These are phyloP conservation scores for Nebria salina DNA, from an alignment of 2,888 invertebrate species.

Conservation along the genomic window DNA sequence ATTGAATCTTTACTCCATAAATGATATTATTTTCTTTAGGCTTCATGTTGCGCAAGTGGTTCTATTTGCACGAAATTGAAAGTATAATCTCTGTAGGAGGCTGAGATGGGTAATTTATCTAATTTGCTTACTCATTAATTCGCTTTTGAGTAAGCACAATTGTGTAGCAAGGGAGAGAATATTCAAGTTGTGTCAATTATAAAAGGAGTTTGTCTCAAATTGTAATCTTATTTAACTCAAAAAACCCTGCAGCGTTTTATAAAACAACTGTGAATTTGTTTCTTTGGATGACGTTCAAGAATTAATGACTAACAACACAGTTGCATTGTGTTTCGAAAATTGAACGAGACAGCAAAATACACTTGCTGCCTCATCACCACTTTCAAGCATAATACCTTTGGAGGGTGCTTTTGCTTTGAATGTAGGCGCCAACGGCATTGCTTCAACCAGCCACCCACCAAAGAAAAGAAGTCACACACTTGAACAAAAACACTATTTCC, in stretches of 20 bases:
- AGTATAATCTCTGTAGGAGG: too few species aligned
- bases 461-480: constrained; percentile 54
- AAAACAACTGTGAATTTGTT: not conserved
- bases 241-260: not conserved
- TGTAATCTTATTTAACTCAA: not conserved
- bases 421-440: constrained; percentile 79
- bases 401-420: constrained; percentile 83
- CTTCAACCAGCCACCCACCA: constrained; percentile 61
- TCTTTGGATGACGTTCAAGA: not conserved
- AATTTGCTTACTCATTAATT: too few species aligned
- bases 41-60: too few species aligned
- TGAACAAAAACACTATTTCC: not conserved
- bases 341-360: not conserved
- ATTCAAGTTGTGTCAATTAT: not conserved
- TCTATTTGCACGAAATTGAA: too few species aligned
- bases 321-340: not conserved
- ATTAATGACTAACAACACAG: not conserved
- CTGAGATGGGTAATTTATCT: too few species aligned
- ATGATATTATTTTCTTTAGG: too few species aligned
- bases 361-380: not conserved
- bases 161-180: not conserved
- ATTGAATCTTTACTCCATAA: too few species aligned
- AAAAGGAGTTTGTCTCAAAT: not conserved
- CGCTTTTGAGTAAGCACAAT: too few species aligned
- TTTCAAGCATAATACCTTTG: constrained; percentile 68